Percentiles rank a stretch among this genome's conserved stretches.
Conservation (phyloP, 2,888 invertebrate species). For the Brachylomia viminalis region DNA sequence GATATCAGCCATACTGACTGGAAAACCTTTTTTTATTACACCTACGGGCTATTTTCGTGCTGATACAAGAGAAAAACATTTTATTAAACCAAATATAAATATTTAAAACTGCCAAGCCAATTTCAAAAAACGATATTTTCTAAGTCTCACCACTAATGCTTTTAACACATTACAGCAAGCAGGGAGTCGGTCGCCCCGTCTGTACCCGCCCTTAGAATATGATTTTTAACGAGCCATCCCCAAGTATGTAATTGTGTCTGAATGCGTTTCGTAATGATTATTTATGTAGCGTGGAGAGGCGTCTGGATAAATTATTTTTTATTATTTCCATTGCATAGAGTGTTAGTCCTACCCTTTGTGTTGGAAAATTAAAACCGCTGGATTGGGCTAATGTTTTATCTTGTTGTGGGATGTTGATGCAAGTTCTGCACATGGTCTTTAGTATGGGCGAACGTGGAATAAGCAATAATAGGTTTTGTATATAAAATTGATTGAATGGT, state of each 20-base stretch:
- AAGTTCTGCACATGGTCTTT: constrained; percentile 1
- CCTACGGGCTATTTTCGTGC: no score
- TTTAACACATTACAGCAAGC: constrained; percentile 55
- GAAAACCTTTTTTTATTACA: no score
- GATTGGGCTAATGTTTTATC: constrained; percentile 55
- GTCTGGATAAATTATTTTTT: constrained; percentile 83
- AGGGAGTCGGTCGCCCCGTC: constrained; percentile 59
- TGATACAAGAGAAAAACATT: no score
- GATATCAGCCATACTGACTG: no score
- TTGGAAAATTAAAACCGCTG: constrained; percentile 57
- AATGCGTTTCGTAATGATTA: constrained; percentile 84
- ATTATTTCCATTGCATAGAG: constrained; percentile 77
- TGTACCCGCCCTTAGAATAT: constrained; percentile 76
- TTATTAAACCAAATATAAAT: no score
- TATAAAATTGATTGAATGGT: no score
- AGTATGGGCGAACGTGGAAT: no score
- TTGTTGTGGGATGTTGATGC: constrained; percentile 9
- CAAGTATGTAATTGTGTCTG: constrained; percentile 85
- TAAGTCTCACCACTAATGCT: constrained; percentile 56
- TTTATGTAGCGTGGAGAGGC: constrained; percentile 79
- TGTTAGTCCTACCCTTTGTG: constrained; percentile 53
- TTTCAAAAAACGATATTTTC: constrained; percentile 52
- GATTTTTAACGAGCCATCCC: constrained; percentile 84
- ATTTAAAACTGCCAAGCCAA: constrained; percentile 32
- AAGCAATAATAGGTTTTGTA: no score